phyloP scores from a whole-genome alignment of 2,797 vertebrate genomes.

The Erethizon dorsatum region DNA sequence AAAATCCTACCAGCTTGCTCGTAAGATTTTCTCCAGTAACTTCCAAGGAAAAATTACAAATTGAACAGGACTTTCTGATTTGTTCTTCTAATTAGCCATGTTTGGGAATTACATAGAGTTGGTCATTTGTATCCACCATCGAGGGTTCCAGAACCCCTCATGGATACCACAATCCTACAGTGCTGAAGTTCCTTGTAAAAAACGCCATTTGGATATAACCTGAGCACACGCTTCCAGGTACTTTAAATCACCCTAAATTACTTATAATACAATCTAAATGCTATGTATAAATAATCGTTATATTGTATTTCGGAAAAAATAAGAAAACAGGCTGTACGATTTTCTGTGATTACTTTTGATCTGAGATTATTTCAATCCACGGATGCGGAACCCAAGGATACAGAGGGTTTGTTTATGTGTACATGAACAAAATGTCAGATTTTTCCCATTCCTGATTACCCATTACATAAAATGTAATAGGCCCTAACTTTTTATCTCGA shows the following conservation, averaged over 20 bases:
- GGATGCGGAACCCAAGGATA: not conserved
- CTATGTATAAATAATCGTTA: not conserved
- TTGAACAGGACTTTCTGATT: not conserved
- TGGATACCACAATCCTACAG: not conserved
- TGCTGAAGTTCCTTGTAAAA: not conserved
- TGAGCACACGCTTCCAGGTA: not conserved
- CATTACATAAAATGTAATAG: not conserved
- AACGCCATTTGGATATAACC: not conserved
- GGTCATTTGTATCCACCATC: not conserved
- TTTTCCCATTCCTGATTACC: not conserved
- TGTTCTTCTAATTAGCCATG: not conserved
- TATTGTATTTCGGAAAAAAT: not conserved
- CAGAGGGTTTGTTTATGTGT: not conserved
- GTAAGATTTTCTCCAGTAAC: not conserved
- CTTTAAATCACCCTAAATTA: not conserved
- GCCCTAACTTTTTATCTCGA: not conserved
- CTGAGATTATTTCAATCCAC: not conserved
- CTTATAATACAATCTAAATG: not conserved
- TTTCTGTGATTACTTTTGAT: not conserved
- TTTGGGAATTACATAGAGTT: not conserved
- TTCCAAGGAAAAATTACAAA: not conserved
- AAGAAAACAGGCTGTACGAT: not conserved
- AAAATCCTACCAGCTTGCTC: not conserved
- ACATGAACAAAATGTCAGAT: not conserved
- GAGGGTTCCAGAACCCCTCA: not conserved